Evolutionary conservation across 2,888 invertebrate species (phyloP).

Genomic region (Baronia brevicornis): DNA sequence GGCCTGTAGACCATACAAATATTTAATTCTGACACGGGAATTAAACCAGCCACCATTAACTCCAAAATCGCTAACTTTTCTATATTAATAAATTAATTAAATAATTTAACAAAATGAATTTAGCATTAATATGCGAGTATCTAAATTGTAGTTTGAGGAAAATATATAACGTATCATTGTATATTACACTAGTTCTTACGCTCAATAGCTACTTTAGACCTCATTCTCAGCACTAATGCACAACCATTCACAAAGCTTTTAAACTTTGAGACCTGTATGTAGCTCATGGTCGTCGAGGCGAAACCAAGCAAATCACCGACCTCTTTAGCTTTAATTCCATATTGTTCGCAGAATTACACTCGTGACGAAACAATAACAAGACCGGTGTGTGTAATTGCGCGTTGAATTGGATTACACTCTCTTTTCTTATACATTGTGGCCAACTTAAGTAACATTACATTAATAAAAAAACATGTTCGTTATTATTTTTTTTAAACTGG

Average conservation of each 20-base stretch:
- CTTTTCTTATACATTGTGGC: background rate
- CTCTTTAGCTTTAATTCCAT: conserved; percentile 4
- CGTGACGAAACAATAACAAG: conserved; percentile 9
- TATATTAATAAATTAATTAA: too few species aligned
- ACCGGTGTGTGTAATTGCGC: conserved; percentile 1
- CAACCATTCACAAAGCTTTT: conserved; percentile 7
- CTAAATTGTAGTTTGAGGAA: too few species aligned
- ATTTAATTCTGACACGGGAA: too few species aligned
- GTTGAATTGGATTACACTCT: conserved; percentile 3
- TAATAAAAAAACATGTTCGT: too few species aligned
- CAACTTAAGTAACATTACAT: too few species aligned
- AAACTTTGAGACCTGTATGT: conserved; percentile 8
- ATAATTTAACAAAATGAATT: too few species aligned
- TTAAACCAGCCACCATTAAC: too few species aligned
- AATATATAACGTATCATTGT: too few species aligned
- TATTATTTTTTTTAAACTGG: too few species aligned
- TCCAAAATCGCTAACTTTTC: too few species aligned
- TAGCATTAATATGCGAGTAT: too few species aligned
- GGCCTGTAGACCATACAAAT: too few species aligned
- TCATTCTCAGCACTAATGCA: conserved; percentile 6
- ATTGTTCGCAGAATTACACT: conserved; percentile 2
- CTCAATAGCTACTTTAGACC: background rate
- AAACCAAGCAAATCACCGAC: conserved; percentile 8
- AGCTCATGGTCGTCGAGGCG: conserved; percentile 11
- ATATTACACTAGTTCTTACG: background rate